These are phyloP conservation scores for Takifugu flavidus DNA, from an alignment of 2,113 vertebrate species.

Conservation along the genomic window DNA sequence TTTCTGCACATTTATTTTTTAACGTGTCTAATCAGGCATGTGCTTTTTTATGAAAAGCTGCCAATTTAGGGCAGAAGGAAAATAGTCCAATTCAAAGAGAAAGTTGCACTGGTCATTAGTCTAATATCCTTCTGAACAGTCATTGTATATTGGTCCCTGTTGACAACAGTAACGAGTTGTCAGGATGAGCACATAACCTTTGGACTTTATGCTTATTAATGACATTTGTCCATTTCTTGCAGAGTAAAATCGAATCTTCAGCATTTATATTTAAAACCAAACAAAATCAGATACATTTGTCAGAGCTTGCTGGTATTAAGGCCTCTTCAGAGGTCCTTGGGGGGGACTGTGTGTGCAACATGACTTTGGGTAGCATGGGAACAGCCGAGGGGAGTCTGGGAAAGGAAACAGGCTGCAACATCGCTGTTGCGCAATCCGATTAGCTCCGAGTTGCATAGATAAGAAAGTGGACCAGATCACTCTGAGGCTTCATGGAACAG, in stretches of 20 bases:
- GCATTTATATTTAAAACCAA: not conserved
- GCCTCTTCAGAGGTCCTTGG: constrained; percentile 26
- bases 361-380: constrained; percentile 45
- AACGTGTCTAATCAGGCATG: too few relatives aligned
- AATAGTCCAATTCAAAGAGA: not conserved
- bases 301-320: constrained; percentile 26
- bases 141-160: too few relatives aligned
- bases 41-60: too few relatives aligned
- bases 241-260: not conserved
- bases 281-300: not conserved
- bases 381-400: constrained; percentile 59
- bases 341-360: constrained; percentile 13
- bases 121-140: too few relatives aligned
- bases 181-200: too few relatives aligned
- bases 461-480: constrained; percentile 44
- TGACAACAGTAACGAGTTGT: too few relatives aligned
- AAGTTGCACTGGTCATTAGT: not conserved
- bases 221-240: not conserved
- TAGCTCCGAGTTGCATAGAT: constrained; percentile 50
- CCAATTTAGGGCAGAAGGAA: not conserved
- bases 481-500: constrained; percentile 25
- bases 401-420: constrained; percentile 70
- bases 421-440: constrained; percentile 62
- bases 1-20: too few relatives aligned
- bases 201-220: not conserved